These are phyloP conservation scores for Galeopsomyia nigrocyanea DNA, from an alignment of 2,888 invertebrate genomes.

Conservation along the genomic window DNA sequence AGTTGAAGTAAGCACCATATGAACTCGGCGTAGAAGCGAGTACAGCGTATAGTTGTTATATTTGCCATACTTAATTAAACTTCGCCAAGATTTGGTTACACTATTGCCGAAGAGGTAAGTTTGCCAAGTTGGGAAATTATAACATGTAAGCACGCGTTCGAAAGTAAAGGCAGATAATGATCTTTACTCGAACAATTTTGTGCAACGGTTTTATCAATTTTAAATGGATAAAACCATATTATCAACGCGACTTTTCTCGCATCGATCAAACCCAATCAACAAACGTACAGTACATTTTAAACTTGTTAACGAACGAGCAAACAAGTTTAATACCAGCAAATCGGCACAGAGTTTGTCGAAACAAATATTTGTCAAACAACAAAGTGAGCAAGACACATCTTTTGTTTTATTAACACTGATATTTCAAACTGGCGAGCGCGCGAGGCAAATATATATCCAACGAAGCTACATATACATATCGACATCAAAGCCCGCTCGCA, in stretches of 20 bases:
- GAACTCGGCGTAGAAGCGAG: conserved; percentile 3
- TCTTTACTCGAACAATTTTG: no score
- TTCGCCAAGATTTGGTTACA: conserved; percentile 41
- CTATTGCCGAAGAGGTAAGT: conserved; percentile 23
- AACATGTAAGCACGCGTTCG: no score
- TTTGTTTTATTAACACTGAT: conserved; percentile 1
- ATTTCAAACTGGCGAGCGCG: not conserved
- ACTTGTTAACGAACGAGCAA: no score
- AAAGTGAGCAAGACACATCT: not conserved
- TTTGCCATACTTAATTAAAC: conserved; percentile 41
- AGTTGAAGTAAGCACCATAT: conserved; percentile 18
- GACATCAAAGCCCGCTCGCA: not conserved
- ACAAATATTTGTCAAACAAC: not conserved
- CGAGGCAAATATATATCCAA: not conserved
- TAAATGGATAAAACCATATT: no score
- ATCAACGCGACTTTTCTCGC: no score
- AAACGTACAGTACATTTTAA: no score
- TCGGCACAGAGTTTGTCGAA: no score
- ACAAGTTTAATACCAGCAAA: not conserved
- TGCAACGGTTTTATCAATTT: no score
- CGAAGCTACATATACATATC: no score
- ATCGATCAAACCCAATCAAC: no score
- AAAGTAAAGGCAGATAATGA: no score
- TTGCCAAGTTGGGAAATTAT: conserved; percentile 14
- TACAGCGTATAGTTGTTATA: conserved; percentile 23